Percentiles rank a stretch among this genome's conserved stretches.
Conservation (phyloP, 1,140 invertebrate species). For the Drusus annulatus region DNA sequence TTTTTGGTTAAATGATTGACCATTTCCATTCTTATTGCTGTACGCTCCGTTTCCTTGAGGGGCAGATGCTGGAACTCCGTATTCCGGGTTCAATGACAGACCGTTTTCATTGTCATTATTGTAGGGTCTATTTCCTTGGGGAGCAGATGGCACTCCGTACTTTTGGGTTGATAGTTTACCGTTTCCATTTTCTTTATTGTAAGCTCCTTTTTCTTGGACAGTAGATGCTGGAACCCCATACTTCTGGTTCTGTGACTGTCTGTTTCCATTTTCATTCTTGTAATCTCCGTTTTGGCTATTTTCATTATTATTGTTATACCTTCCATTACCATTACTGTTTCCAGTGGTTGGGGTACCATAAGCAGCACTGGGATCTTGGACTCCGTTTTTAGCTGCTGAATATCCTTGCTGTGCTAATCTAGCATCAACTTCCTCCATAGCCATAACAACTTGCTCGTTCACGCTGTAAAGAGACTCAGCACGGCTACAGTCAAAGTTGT, state of each 20-base stretch:
- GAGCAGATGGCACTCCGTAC: too few relatives aligned
- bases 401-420: constrained; percentile 48
- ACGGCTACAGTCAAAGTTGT: constrained; percentile 69
- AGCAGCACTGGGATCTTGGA: constrained; percentile 2
- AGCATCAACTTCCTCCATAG: constrained; percentile 57
- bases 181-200: constrained; percentile 33
- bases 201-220: constrained; percentile 33
- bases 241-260: constrained; percentile 27
- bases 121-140: constrained; percentile 41
- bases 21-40: constrained; percentile 37
- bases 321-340: constrained; percentile 15
- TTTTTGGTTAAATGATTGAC: neutral
- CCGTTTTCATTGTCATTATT: constrained; percentile 1
- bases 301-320: constrained; percentile 19
- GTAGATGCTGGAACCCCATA: constrained; percentile 32
- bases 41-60: constrained; percentile 9
- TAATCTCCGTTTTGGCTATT: constrained; percentile 30
- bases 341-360: constrained; percentile 40
- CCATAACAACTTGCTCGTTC: constrained; percentile 51
- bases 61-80: neutral
- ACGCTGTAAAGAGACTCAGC: constrained; percentile 59
- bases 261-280: constrained; percentile 37
- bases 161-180: neutral
- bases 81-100: constrained; percentile 16
- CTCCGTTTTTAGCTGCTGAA: constrained; percentile 24